These are phyloP conservation scores for Melangyna quadrimaculata DNA, from an alignment of 2,888 invertebrate species.

Conservation along the genomic window DNA sequence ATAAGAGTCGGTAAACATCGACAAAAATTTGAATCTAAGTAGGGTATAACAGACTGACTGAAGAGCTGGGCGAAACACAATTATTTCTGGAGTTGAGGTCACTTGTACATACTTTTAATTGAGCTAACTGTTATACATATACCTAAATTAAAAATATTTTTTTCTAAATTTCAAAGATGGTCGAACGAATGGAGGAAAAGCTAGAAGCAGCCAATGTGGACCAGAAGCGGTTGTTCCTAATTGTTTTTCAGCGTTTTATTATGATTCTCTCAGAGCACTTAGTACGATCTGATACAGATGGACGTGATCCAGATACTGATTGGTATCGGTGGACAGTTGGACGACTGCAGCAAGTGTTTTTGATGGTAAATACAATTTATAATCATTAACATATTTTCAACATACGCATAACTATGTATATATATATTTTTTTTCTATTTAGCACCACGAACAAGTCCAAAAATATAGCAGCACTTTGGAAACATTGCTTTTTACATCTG, in stretches of 20 bases:
- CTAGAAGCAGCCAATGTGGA: constrained; percentile 97
- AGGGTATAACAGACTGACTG: no score
- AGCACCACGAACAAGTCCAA: constrained; percentile 99
- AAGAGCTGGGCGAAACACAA: no score
- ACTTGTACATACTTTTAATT: no score
- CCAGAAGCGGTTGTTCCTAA: constrained; percentile 97
- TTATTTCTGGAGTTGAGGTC: no score
- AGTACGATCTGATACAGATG: constrained; percentile 95
- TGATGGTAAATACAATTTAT: constrained; percentile 86
- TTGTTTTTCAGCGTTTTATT: constrained; percentile 98
- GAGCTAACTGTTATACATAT: no score
- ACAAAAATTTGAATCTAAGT: no score
- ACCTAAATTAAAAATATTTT: no score
- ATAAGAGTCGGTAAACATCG: no score
- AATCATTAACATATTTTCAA: not conserved
- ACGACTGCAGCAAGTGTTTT: constrained; percentile 95
- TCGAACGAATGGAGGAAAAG: constrained; percentile 97
- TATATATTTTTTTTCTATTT: constrained; percentile 61
- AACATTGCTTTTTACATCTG: constrained; percentile 96
- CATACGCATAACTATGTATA: no score
- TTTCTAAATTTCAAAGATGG: constrained; percentile 83
- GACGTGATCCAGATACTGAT: constrained; percentile 94
- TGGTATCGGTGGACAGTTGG: constrained; percentile 99
- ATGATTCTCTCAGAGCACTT: constrained; percentile 98
- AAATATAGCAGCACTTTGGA: constrained; percentile 97